Percentiles rank a stretch among this genome's conserved stretches.
Conservation (phyloP, 2,888 invertebrate species). For the Anaspis maculata region DNA sequence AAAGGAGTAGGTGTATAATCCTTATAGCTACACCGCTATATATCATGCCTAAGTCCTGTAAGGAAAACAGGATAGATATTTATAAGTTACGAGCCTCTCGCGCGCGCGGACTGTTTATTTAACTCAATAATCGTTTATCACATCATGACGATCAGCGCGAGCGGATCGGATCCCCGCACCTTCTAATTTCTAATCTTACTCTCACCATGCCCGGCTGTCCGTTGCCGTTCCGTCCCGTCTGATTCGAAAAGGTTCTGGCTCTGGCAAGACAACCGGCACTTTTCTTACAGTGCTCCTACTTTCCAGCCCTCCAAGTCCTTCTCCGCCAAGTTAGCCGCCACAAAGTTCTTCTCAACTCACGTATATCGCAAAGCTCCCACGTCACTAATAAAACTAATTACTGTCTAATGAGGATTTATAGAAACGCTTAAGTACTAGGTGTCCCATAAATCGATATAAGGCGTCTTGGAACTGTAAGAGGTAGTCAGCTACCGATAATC, state of each 20-base stretch:
- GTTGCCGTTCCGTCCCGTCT: too few species aligned
- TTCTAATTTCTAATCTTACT: conserved; percentile 9
- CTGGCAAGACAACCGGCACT: too few species aligned
- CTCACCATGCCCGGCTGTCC: background rate
- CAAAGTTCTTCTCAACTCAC: too few species aligned
- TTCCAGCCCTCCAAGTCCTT: conserved; percentile 16
- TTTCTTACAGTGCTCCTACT: conserved; percentile 3
- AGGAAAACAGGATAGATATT: conserved; percentile 47
- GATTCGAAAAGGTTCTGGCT: too few species aligned
- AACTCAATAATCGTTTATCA: conserved; percentile 45
- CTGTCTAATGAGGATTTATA: conserved; percentile 39
- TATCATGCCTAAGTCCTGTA: conserved; percentile 44
- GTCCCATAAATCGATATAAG: conserved; percentile 43
- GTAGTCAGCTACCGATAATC: conserved; percentile 43
- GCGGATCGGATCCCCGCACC: conserved; percentile 12
- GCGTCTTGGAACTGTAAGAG: conserved; percentile 41
- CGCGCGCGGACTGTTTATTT: conserved; percentile 42
- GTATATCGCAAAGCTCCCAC: conserved; percentile 12
- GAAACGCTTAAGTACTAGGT: conserved; percentile 35
- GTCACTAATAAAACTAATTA: conserved; percentile 32
- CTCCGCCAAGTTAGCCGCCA: too few species aligned
- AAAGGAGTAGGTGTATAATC: conserved; percentile 48
- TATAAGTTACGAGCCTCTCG: conserved; percentile 42
- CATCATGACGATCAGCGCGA: conserved; percentile 35
- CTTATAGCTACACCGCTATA: conserved; percentile 46